Conservation (phyloP, 2,797 vertebrate genomes). For the Pseudochirops corinnae region DNA sequence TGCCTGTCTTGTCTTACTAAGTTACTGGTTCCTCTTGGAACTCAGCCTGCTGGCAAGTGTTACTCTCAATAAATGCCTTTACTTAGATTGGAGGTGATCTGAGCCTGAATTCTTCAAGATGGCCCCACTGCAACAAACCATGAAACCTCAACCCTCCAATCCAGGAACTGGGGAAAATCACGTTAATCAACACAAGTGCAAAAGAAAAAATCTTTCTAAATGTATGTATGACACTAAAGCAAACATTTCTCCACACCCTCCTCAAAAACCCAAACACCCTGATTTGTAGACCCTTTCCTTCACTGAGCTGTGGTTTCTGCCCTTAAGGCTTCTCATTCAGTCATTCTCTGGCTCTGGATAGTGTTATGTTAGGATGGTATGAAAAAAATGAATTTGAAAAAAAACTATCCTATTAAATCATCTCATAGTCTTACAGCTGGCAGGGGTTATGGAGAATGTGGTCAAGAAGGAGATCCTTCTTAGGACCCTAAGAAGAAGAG, state of each 20-base stretch:
- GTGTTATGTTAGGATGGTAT: not conserved
- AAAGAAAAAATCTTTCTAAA: constrained; percentile 34
- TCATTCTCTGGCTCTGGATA: not conserved
- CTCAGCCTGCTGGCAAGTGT: too few relatives aligned
- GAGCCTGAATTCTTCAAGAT: too few relatives aligned
- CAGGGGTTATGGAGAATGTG: not conserved
- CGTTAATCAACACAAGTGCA: constrained; percentile 22
- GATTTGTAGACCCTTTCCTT: not conserved
- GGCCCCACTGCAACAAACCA: too few relatives aligned
- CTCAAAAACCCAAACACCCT: not conserved
- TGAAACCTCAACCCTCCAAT: not conserved
- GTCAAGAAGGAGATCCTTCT: not conserved
- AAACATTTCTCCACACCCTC: not conserved
- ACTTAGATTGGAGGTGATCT: too few relatives aligned
- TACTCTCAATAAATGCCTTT: too few relatives aligned
- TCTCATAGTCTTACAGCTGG: not conserved
- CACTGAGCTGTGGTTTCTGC: not conserved
- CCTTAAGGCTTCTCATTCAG: not conserved
- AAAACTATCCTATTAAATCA: not conserved
- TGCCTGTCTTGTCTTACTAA: too few relatives aligned
- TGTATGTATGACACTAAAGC: constrained; percentile 25
- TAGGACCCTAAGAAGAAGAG: not conserved
- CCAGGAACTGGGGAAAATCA: constrained; percentile 61
- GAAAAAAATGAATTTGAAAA: not conserved
- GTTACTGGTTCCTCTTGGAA: too few relatives aligned